phyloP scores from a whole-genome alignment of 2,113 vertebrate genomes.

The Bucco capensis region DNA sequence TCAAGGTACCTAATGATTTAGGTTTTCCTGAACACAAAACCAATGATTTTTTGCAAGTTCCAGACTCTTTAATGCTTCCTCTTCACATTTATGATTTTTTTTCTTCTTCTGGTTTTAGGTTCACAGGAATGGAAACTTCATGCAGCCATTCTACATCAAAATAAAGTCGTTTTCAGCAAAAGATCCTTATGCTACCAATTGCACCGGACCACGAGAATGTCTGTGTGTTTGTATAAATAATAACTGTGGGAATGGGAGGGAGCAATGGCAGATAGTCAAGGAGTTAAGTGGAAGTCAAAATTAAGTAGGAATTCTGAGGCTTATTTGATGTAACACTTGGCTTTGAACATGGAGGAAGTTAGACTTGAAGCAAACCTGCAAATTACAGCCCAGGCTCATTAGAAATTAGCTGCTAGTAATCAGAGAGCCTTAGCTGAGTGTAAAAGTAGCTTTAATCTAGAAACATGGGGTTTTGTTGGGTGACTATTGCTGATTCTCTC shows the following conservation, averaged over 20 bases:
- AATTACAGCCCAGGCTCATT: conserved; percentile 49
- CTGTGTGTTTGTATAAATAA: conserved; percentile 48
- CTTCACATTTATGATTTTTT: not conserved
- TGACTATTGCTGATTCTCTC: conserved; percentile 9
- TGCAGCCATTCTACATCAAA: not conserved
- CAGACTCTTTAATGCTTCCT: not conserved
- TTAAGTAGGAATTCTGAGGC: conserved; percentile 63
- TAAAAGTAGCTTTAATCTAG: conserved; percentile 33
- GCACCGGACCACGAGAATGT: not conserved
- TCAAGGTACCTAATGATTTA: not conserved
- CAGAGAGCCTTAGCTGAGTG: conserved; percentile 21
- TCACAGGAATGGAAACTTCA: not conserved
- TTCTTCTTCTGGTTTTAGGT: not conserved
- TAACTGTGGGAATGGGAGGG: conserved; percentile 35
- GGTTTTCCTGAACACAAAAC: not conserved
- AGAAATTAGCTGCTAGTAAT: conserved; percentile 56
- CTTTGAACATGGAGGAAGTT: conserved; percentile 57
- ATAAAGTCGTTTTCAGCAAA: not conserved
- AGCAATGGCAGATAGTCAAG: conserved; percentile 34
- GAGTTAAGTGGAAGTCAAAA: conserved; percentile 59
- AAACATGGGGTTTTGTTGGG: conserved; percentile 18
- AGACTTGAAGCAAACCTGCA: conserved; percentile 56
- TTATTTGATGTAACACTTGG: conserved; percentile 55
- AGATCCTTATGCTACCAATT: not conserved
- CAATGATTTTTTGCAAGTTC: not conserved